Conservation (phyloP, 2,888 invertebrate species). For the Ryuthela nishihirai region DNA sequence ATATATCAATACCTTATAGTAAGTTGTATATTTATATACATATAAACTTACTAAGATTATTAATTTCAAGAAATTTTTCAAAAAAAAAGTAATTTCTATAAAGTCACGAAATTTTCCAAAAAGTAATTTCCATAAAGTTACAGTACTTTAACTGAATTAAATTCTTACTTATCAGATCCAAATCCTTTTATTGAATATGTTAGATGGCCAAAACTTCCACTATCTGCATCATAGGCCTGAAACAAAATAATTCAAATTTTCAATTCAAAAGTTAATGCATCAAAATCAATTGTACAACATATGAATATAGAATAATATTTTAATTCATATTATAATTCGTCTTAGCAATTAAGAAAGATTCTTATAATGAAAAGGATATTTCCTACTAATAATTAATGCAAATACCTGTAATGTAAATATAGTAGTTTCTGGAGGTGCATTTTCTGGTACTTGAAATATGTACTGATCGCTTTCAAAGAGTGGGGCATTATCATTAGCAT, state of each 20-base stretch:
- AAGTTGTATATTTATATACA: too few relatives aligned
- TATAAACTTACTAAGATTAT: too few relatives aligned
- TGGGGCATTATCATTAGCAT: constrained; percentile 56
- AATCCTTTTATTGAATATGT: constrained; percentile 72
- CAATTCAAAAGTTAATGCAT: too few relatives aligned
- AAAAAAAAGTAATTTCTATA: too few relatives aligned
- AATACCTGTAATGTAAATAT: constrained; percentile 62
- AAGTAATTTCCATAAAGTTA: too few relatives aligned
- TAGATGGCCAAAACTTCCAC: constrained; percentile 66
- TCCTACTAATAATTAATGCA: too few relatives aligned
- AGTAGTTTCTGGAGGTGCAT: constrained; percentile 60
- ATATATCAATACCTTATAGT: too few relatives aligned
- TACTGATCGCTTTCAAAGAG: constrained; percentile 44
- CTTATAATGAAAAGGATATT: too few relatives aligned
- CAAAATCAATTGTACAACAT: background rate
- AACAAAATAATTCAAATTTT: constrained; percentile 21
- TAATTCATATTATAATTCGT: background rate
- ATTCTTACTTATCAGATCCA: constrained; percentile 62
- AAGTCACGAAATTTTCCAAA: too few relatives aligned
- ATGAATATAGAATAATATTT: background rate
- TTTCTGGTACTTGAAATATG: constrained; percentile 54
- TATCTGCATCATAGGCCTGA: constrained; percentile 65
- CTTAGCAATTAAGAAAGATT: too few relatives aligned
- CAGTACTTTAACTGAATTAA: background rate
- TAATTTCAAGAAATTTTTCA: too few relatives aligned